Evolutionary conservation across 64 coral and sea anemone genomes (phyloP).

Genomic region (Trachythela sp.): DNA sequence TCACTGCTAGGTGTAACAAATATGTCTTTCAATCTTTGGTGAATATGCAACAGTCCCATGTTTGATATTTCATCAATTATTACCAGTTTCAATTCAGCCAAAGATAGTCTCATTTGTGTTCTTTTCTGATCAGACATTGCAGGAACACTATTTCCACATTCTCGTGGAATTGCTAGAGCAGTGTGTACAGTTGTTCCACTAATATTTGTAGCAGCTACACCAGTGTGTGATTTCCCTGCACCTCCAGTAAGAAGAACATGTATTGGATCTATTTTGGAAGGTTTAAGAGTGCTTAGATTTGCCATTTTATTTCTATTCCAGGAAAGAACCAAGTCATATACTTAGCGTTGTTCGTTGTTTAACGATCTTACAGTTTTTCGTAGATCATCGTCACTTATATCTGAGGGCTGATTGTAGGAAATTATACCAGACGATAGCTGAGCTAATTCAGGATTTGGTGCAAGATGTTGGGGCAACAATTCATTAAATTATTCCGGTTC

Average conservation of each 20-base stretch:
- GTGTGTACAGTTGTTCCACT: not conserved
- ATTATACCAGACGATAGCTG: not conserved
- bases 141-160: not conserved
- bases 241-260: not conserved
- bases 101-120: not conserved
- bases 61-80: constrained; percentile 8
- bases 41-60: not conserved
- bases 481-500: not conserved
- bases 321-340: not conserved
- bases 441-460: not conserved
- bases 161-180: not conserved
- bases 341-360: not conserved
- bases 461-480: constrained; percentile 14
- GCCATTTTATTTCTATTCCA: not conserved
- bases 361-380: not conserved
- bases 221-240: not conserved
- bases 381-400: not conserved
- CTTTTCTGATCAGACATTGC: not conserved
- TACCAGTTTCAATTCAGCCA: not conserved
- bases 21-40: not conserved
- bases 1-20: not conserved
- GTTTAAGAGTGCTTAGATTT: not conserved
- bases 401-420: not conserved
- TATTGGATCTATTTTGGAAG: not conserved
- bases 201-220: constrained; percentile 2